phyloP scores from a whole-genome alignment of 2,797 vertebrate genomes.

The Limosa lapponica region DNA sequence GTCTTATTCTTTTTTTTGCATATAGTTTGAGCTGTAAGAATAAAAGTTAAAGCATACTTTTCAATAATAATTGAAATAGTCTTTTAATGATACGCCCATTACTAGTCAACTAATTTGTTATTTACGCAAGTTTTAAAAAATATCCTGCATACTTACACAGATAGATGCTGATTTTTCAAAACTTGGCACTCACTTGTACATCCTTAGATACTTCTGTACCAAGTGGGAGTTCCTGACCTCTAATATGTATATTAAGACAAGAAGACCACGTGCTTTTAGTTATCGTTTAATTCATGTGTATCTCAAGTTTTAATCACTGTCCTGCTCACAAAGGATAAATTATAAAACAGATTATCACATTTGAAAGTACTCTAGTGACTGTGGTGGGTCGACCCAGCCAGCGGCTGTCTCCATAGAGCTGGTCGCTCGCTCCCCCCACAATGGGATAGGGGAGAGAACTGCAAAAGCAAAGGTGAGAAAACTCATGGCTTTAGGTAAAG shows the following conservation, averaged over 20 bases:
- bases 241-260: background rate
- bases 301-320: background rate
- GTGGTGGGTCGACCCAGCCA: background rate
- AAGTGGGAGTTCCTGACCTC: background rate
- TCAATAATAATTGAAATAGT: background rate
- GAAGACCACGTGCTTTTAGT: background rate
- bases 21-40: background rate
- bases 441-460: background rate
- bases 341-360: background rate
- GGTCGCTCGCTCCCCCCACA: fast-evolving
- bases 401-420: background rate
- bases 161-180: background rate
- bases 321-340: background rate
- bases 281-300: background rate
- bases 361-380: background rate
- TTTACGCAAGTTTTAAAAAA: background rate
- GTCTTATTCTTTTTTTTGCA: background rate
- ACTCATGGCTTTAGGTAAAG: background rate
- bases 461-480: background rate
- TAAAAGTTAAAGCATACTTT: background rate
- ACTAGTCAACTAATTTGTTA: background rate
- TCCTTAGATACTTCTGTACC: background rate
- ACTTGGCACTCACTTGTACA: background rate
- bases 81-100: background rate
- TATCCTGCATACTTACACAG: background rate